Conservation (phyloP, 2,888 invertebrate genomes). For the Brachypalpus laphriformis region DNA sequence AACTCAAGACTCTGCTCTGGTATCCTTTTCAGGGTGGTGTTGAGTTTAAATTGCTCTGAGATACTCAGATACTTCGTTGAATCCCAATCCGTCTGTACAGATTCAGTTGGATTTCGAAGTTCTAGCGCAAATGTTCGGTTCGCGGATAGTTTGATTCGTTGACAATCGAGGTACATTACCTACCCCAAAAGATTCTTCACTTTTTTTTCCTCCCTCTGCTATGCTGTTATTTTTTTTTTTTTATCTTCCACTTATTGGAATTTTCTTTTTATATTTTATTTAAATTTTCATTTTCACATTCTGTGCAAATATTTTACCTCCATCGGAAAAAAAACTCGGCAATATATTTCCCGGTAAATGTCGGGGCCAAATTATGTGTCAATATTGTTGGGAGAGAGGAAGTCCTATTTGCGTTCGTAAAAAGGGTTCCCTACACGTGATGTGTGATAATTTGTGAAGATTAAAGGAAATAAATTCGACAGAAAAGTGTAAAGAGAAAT, state of each 20-base stretch:
- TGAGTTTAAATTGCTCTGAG: slow-evolving; percentile 42
- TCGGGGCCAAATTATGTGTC: slow-evolving; percentile 52
- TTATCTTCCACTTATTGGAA: neutral
- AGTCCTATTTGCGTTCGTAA: neutral
- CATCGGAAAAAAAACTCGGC: neutral
- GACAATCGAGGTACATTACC: slow-evolving; percentile 66
- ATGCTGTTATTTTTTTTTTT: slow-evolving; percentile 9
- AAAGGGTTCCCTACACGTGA: slow-evolving; percentile 54
- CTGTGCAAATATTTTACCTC: slow-evolving; percentile 45
- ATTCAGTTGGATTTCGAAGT: slow-evolving; percentile 61
- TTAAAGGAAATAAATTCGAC: slow-evolving; percentile 50
- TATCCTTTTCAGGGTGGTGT: slow-evolving; percentile 56
- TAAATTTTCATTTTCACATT: slow-evolving; percentile 30
- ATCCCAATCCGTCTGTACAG: slow-evolving; percentile 19
- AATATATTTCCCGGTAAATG: slow-evolving; percentile 32
- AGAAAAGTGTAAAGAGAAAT: slow-evolving; percentile 35
- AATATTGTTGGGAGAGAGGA: slow-evolving; percentile 60
- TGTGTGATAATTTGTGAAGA: slow-evolving; percentile 67
- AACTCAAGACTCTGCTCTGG: slow-evolving; percentile 21
- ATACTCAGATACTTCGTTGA: slow-evolving; percentile 44
- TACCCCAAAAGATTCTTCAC: slow-evolving; percentile 63
- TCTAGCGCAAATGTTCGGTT: slow-evolving; percentile 60
- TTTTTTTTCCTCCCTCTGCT: neutral
- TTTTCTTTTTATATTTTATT: slow-evolving; percentile 11
- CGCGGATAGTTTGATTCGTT: slow-evolving; percentile 53